Evolutionary conservation across 2,888 invertebrate genomes (phyloP), one percentile per base, ranked within the genome.

Genomic region (Xiphydria camelus): DNA sequence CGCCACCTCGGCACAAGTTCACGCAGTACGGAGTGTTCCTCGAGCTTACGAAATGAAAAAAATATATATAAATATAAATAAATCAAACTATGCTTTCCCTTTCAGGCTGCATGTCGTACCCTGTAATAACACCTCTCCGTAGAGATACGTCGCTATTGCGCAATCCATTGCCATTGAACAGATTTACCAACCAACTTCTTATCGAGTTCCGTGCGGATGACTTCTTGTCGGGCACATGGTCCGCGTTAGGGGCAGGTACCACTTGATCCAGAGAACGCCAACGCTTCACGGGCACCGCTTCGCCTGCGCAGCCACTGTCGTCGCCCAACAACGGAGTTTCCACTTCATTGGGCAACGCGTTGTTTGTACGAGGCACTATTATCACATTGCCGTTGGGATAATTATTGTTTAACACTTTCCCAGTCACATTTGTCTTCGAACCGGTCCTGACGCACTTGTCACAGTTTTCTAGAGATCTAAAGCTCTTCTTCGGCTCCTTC

Each of bases 211-310:
- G 81, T 23, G 79, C 76, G 23, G 79, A 74, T 40, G 83, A 80
- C 67, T 84, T 81, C 70, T 87, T 87, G 57, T 78, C 78, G 25
- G 82, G 78, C 22, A 73, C 66, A 41, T 71, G 72, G 40, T 68
- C 66, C 21, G 66, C 58, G 45, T 68, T 69, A 45, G 59, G 68
- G 55, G 47, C 63, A 20, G 78, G 76, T 34, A 90, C 81, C 54
- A 85, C 83, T 76, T 74, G 67, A 56, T 91, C 91, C 39, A 90
- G 78, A 34, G 91, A 91, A 61, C 85, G 85, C 86, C 91, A 91
- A 65, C 88, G 83, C 75, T 89, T 89, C 3, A 66, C 63, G 6
- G 64, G 59, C 36, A 55, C 49, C 40, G 26, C 43, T 31, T 66
- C 57, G 5, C 63, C 65, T 41, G 72, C 66, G 42, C 73, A 71